A percentile compares a stretch with the other conserved stretches of the same genome.
These are phyloP conservation scores for Spongilla lacustris DNA, from an alignment of 37 sponge, comb jelly and placozoan species.

Conservation along the genomic window DNA sequence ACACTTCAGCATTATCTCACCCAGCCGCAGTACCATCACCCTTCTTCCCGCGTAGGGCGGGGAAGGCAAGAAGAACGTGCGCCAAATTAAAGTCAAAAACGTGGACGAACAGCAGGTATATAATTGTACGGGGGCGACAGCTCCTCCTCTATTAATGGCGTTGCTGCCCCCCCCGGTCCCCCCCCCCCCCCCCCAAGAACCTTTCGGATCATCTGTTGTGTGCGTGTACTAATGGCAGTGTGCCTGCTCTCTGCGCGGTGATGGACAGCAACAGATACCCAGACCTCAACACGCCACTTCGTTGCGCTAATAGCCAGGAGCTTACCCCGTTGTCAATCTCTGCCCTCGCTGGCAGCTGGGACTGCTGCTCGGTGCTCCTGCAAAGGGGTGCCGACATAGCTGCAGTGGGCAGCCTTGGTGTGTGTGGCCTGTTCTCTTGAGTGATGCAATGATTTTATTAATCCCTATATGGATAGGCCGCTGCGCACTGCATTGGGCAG, in stretches of 20 bases:
- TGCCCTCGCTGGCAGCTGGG: background rate
- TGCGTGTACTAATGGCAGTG: constrained; percentile 17
- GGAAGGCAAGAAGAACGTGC: background rate
- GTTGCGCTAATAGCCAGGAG: constrained; percentile 23
- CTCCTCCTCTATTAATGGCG: too few relatives aligned
- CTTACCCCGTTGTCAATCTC: constrained; percentile 39
- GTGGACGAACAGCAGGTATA: background rate
- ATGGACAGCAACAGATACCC: background rate
- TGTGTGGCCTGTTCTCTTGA: background rate
- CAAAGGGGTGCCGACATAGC: constrained; percentile 22
- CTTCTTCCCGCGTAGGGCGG: background rate
- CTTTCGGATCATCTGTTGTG: constrained; percentile 15
- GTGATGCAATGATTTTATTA: too few relatives aligned
- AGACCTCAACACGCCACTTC: constrained; percentile 32
- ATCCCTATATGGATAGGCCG: background rate
- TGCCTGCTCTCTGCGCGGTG: constrained; percentile 4
- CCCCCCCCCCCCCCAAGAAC: background rate
- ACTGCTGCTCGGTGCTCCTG: constrained; percentile 18
- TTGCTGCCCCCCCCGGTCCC: background rate
- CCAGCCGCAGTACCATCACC: background rate
- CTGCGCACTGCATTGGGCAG: constrained; percentile 41
- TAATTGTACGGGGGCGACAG: too few relatives aligned
- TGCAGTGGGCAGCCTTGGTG: background rate
- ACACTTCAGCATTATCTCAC: background rate
- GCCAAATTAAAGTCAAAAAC: background rate